phyloP scores from a whole-genome alignment of 2,888 invertebrate genomes.

The Meteorus cinctellus region DNA sequence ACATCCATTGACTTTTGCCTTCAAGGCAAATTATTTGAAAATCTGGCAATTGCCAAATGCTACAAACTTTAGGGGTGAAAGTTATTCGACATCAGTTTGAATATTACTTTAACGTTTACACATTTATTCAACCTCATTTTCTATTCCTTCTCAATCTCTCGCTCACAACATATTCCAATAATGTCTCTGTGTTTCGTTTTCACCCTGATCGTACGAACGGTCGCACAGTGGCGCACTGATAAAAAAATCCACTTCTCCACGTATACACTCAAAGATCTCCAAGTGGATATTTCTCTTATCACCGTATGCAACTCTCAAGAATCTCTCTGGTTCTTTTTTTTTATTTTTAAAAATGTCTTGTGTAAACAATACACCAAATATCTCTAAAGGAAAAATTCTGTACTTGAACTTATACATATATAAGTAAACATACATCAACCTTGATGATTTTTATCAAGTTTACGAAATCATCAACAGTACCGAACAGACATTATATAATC shows the following conservation, averaged over 20 bases:
- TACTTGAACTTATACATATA: constrained; percentile 42
- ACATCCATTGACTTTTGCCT: constrained; percentile 28
- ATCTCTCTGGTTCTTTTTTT: constrained; percentile 44
- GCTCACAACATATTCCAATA: background rate
- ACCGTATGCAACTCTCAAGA: constrained; percentile 50
- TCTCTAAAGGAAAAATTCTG: background rate
- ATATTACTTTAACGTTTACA: constrained; percentile 45
- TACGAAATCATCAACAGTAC: constrained; percentile 22
- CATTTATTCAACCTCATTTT: background rate
- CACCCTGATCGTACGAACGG: constrained; percentile 1
- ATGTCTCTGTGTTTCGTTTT: constrained; percentile 16
- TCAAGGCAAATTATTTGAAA: constrained; percentile 51
- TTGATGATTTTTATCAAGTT: constrained; percentile 34
- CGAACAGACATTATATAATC: constrained; percentile 2
- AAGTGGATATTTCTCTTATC: constrained; percentile 55
- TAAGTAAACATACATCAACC: constrained; percentile 19
- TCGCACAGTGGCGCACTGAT: constrained; percentile 58
- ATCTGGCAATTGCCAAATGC: constrained; percentile 56
- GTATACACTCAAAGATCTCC: constrained; percentile 40
- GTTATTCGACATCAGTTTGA: constrained; percentile 54
- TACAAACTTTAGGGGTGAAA: constrained; percentile 57
- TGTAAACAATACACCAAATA: constrained; percentile 13
- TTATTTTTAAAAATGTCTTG: constrained; percentile 45
- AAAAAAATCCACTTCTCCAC: constrained; percentile 57
- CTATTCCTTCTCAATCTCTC: background rate